These are phyloP conservation scores for Pseudomugil gertrudae DNA, from an alignment of 2,797 vertebrate genomes.

Conservation along the genomic window DNA sequence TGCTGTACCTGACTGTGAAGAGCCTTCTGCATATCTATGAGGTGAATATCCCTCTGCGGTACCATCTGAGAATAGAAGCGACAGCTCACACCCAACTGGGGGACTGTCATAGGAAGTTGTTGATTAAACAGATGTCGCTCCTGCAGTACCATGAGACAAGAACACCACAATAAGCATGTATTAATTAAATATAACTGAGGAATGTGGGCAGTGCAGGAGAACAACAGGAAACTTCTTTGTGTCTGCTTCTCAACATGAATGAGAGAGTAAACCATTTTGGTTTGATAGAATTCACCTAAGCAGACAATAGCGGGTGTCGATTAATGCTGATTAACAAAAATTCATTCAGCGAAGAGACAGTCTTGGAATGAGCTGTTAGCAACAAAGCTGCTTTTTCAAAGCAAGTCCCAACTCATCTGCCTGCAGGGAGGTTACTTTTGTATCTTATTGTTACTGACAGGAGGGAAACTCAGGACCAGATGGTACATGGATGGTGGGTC, in stretches of 20 bases:
- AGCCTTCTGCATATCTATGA: constrained; percentile 74
- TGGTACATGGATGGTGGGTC: constrained; percentile 9
- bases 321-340: constrained; percentile 83
- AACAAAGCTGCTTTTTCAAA: constrained; percentile 38
- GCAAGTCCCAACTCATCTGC: constrained; percentile 13
- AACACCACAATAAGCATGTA: constrained; percentile 66
- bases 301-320: constrained; percentile 76
- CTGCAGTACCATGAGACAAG: constrained; percentile 60
- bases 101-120: constrained; percentile 76
- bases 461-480: constrained; percentile 30
- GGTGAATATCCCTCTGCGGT: constrained; percentile 63
- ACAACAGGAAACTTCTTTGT: constrained; percentile 56
- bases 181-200: constrained; percentile 77
- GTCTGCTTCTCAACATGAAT: constrained; percentile 37
- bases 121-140: constrained; percentile 80
- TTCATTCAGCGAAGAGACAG: constrained; percentile 36
- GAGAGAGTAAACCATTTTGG: constrained; percentile 32
- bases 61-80: constrained; percentile 69
- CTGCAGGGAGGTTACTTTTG: constrained; percentile 25
- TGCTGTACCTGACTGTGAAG: constrained; percentile 56
- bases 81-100: constrained; percentile 67
- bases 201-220: constrained; percentile 50
- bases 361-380: constrained; percentile 23
- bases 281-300: constrained; percentile 45
- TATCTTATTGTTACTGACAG: constrained; percentile 42